Evolutionary conservation across 2,797 vertebrate genomes (phyloP).

Genomic region (Poeciliopsis turneri): DNA sequence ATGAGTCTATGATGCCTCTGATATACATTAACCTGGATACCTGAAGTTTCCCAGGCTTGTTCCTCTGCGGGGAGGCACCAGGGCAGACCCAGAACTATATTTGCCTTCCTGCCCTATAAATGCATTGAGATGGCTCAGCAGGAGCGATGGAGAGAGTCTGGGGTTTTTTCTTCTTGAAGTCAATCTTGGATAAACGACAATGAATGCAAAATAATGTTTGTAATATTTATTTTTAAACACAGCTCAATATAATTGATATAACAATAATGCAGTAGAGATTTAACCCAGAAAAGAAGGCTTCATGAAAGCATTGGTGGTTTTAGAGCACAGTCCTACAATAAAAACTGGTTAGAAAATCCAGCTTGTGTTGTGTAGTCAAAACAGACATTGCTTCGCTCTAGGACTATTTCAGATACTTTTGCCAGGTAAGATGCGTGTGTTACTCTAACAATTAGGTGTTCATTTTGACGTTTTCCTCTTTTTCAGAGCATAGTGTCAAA

Average conservation of each 20-base stretch:
- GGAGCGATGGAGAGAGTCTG: background rate
- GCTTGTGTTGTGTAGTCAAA: background rate
- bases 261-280: background rate
- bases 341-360: background rate
- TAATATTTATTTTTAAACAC: background rate
- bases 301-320: background rate
- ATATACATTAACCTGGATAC: background rate
- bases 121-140: background rate
- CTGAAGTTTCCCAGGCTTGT: background rate
- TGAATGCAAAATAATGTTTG: background rate
- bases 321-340: background rate
- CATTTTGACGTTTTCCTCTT: constrained; percentile 5
- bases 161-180: background rate
- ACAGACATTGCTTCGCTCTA: background rate
- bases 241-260: background rate
- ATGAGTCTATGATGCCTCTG: background rate
- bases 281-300: background rate
- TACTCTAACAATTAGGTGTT: background rate
- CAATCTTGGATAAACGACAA: background rate
- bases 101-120: background rate
- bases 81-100: background rate
- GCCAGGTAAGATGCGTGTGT: background rate
- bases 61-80: background rate
- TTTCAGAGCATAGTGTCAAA: constrained; percentile 90
- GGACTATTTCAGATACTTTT: background rate